These are phyloP conservation scores for Mixornis gularis DNA, from an alignment of 2,113 vertebrate species.

Conservation along the genomic window DNA sequence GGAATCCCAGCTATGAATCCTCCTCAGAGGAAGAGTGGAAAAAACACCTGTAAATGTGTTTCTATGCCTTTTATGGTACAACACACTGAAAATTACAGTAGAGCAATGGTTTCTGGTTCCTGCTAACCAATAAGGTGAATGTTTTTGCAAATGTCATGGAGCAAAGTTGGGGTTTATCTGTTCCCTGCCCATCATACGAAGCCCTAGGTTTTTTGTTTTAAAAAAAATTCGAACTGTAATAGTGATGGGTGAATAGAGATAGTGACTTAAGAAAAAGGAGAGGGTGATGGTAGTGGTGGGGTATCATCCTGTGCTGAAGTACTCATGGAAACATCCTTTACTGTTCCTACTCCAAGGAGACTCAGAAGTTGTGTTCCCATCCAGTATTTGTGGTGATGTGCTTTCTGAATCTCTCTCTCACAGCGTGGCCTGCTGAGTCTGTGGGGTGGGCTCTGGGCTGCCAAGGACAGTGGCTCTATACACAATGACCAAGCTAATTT, in stretches of 20 bases:
- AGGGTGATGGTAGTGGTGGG: rapidly evolving
- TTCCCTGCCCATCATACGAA: not conserved
- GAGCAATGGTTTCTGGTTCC: not conserved
- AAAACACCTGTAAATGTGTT: not conserved
- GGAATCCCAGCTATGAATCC: not conserved
- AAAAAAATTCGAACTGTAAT: not conserved
- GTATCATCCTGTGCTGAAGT: not conserved
- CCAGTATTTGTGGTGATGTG: not conserved
- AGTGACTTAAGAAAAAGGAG: not conserved
- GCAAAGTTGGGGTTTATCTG: not conserved
- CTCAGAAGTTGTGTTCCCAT: not conserved
- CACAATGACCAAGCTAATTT: not conserved
- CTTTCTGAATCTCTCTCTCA: not conserved
- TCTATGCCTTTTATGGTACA: not conserved
- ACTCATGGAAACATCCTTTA: not conserved
- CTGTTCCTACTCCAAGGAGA: not conserved
- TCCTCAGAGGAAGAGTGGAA: not conserved
- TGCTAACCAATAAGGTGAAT: not conserved
- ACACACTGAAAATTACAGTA: not conserved
- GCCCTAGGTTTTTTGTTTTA: not conserved
- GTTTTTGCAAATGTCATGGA: not conserved
- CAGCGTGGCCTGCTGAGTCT: not conserved
- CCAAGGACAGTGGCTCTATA: rapidly evolving
- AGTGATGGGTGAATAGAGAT: not conserved
- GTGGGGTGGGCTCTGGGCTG: not conserved